Evolutionary conservation across 2,113 vertebrate genomes (phyloP).

Genomic region (Urocitellus parryii): DNA sequence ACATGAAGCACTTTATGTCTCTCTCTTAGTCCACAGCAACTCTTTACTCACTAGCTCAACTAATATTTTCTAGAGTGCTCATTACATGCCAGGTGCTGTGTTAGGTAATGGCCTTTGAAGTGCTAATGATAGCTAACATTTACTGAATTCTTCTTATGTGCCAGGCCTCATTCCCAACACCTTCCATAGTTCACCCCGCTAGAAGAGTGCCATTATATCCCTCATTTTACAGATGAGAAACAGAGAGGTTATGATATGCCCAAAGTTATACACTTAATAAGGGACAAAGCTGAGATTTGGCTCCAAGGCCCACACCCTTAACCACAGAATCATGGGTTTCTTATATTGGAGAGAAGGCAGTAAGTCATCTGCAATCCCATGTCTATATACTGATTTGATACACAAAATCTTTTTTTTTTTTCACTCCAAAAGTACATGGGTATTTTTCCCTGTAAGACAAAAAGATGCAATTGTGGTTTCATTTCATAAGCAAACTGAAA

Average conservation of each 20-base stretch:
- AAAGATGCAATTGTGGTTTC: not conserved
- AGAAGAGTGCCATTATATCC: not conserved
- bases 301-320: not conserved
- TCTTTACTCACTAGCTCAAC: not conserved
- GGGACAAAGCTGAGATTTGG: not conserved
- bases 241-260: not conserved
- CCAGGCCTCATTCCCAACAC: not conserved
- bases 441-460: not conserved
- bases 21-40: not conserved
- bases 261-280: not conserved
- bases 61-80: not conserved
- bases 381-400: not conserved
- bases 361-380: not conserved
- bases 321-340: not conserved
- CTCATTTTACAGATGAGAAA: not conserved
- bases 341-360: not conserved
- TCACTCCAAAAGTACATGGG: not conserved
- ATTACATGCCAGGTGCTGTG: not conserved
- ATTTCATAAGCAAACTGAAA: not conserved
- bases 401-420: not conserved
- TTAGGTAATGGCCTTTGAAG: not conserved
- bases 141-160: not conserved
- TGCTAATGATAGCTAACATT: not conserved
- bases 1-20: not conserved
- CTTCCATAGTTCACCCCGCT: not conserved